These are phyloP conservation scores for Paralinhomoeus sp. DNA, from an alignment of 2,888 invertebrate genomes.

Conservation along the genomic window DNA sequence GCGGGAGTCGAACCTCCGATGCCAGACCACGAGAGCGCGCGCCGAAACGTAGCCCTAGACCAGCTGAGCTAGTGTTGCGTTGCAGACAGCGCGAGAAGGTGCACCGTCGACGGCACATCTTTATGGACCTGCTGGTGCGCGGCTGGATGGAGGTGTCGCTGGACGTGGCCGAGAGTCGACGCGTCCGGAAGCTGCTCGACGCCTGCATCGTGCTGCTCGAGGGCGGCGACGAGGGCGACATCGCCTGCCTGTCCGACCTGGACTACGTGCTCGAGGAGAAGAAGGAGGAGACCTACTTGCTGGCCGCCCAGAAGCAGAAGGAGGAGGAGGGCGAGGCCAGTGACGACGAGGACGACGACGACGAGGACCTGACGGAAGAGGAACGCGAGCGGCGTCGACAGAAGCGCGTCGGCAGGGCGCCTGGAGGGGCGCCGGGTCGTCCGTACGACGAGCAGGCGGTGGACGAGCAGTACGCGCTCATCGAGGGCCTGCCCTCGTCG, in stretches of 20 bases:
- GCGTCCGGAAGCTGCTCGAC: slow-evolving; percentile 4
- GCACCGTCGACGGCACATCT: neutral
- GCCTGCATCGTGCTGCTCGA: slow-evolving; percentile 6
- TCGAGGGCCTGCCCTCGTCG: neutral
- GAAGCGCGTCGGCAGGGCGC: neutral
- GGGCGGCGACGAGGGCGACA: slow-evolving; percentile 4
- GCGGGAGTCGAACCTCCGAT: too few relatives aligned
- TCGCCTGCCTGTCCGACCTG: slow-evolving; percentile 4
- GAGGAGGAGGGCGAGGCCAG: neutral
- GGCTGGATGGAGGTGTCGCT: slow-evolving; percentile 6
- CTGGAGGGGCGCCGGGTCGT: neutral
- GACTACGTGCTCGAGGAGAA: slow-evolving; percentile 7
- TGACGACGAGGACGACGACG: slow-evolving; percentile 1
- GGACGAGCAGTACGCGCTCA: neutral
- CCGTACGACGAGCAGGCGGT: neutral
- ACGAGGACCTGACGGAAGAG: slow-evolving; percentile 1
- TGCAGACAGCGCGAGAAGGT: neutral
- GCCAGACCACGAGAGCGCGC: too few relatives aligned
- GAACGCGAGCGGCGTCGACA: neutral
- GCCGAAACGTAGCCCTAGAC: too few relatives aligned
- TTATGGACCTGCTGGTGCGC: slow-evolving; percentile 7
- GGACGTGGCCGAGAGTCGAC: slow-evolving; percentile 2
- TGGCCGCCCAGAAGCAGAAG: neutral
- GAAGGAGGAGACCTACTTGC: slow-evolving; percentile 3
- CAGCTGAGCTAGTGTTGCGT: neutral